Evolutionary conservation across 2,113 vertebrate species (phyloP), one percentile per base, ranked within the genome.

Genomic region (Nyctibius bracteatus): DNA sequence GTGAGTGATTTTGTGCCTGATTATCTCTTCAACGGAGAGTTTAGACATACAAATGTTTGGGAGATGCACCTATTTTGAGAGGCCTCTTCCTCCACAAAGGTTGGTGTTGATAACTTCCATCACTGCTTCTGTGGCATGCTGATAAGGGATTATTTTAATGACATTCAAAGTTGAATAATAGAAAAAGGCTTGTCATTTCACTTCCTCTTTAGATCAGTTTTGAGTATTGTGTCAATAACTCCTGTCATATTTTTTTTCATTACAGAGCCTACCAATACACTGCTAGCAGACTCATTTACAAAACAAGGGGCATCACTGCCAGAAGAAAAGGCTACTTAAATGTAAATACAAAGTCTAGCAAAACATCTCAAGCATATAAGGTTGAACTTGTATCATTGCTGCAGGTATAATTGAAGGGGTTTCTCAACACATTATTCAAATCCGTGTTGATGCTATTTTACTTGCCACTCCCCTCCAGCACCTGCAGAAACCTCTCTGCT

Each of bases 401-500:
- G 84, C 81, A 97, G 78, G 51, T 96, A 88, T 84, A 92, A 73
- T 25, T 52, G 81, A 59, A 83, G 63, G 73, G 46, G 55, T 63
- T 81, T 84, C 79, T 96, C 67, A 57, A 88, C 78, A 96, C 80
- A 67, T 89, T 95, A 97, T 96, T 96, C 95, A 97, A 94, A 96
- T 91, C 83, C 57, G 12, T n/a, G 78, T 33, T 49, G 93, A 87
- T 91, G 82, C 75, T 94, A 61, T 73, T 97, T 95, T 90, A 63
- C 90, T 94, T 97, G 87, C 96, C 82, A 95, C 41, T 55, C 18
- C 15, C 14, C 31, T 84, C 46, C 51, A 94, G 95, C 94, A 94
- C 90, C 96, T 97, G 95, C 88, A 93, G 95, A 97, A 97, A 97
- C 66, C 71, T 75, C 86, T 86, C 88, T 88, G 90, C 96, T 96